Percentiles rank a stretch among this genome's conserved stretches.
These are phyloP conservation scores for Spheniscus mendiculus DNA, from an alignment of 2,113 vertebrate genomes.

Conservation along the genomic window DNA sequence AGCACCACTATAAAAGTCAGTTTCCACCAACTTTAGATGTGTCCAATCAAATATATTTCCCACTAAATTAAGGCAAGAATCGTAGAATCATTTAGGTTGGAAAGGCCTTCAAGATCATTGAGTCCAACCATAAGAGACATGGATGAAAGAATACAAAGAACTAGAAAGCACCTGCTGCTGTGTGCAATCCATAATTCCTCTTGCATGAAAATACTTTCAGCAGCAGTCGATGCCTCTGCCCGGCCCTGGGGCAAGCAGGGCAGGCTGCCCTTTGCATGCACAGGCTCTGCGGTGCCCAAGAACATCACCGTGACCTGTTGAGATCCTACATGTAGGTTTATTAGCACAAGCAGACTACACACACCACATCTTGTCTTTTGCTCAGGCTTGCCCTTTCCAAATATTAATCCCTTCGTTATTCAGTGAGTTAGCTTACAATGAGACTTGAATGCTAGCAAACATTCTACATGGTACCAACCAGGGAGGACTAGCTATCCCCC, in stretches of 20 bases:
- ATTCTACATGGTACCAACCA: not conserved
- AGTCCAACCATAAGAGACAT: not conserved
- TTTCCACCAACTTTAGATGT: not conserved
- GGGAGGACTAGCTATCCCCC: not conserved
- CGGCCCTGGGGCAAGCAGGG: not conserved
- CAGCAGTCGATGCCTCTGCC: not conserved
- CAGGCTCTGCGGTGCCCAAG: not conserved
- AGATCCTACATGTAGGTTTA: not conserved
- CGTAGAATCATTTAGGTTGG: not conserved
- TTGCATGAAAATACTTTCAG: not conserved
- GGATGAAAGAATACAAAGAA: not conserved
- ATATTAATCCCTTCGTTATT: not conserved
- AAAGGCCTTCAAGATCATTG: rapidly evolving
- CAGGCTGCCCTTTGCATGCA: not conserved
- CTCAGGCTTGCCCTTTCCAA: not conserved
- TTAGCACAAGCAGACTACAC: not conserved
- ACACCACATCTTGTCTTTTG: not conserved
- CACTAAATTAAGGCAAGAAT: not conserved
- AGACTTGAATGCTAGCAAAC: not conserved
- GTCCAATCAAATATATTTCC: not conserved
- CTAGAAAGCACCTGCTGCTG: not conserved
- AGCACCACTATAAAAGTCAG: not conserved
- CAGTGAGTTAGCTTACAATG: not conserved
- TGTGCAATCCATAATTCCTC: not conserved
- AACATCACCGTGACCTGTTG: rapidly evolving